These are phyloP conservation scores for Pangasius krempfi DNA, from an alignment of 2,797 vertebrate genomes.

Conservation along the genomic window DNA sequence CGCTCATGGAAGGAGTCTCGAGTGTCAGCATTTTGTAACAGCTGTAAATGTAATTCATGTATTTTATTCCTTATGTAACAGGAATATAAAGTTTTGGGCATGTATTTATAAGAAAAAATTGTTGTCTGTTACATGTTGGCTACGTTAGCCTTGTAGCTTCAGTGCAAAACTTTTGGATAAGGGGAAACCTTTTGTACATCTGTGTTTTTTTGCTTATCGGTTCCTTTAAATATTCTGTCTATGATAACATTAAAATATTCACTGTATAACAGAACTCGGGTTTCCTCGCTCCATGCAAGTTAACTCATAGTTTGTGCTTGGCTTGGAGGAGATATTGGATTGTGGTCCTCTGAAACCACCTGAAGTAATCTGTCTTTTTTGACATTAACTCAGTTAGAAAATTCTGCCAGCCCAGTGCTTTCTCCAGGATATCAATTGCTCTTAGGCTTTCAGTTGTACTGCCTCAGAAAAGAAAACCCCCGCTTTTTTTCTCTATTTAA, in stretches of 20 bases:
- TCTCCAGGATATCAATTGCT: conserved; percentile 67
- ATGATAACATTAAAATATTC: not conserved
- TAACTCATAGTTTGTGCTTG: conserved; percentile 12
- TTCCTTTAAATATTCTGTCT: not conserved
- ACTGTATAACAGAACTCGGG: not conserved
- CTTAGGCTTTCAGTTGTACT: conserved; percentile 64
- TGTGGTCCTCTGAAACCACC: conserved; percentile 61
- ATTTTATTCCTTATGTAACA: not conserved
- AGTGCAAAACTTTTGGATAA: not conserved
- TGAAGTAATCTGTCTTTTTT: conserved; percentile 67
- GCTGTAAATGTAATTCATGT: not conserved
- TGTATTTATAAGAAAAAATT: not conserved
- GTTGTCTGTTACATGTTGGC: not conserved
- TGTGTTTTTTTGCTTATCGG: not conserved
- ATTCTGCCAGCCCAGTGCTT: conserved; percentile 66
- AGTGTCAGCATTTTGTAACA: not conserved
- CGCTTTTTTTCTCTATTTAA: not conserved
- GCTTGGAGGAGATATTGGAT: conserved; percentile 35
- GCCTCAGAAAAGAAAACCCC: not conserved
- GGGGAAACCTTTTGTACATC: not conserved
- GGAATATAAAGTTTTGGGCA: not conserved
- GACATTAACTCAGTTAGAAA: conserved; percentile 41
- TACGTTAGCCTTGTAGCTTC: not conserved
- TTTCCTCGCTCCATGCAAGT: not conserved
- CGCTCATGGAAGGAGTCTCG: not conserved